Evolutionary conservation across 2,113 vertebrate genomes (phyloP).

Genomic region (Vulpes lagopus): DNA sequence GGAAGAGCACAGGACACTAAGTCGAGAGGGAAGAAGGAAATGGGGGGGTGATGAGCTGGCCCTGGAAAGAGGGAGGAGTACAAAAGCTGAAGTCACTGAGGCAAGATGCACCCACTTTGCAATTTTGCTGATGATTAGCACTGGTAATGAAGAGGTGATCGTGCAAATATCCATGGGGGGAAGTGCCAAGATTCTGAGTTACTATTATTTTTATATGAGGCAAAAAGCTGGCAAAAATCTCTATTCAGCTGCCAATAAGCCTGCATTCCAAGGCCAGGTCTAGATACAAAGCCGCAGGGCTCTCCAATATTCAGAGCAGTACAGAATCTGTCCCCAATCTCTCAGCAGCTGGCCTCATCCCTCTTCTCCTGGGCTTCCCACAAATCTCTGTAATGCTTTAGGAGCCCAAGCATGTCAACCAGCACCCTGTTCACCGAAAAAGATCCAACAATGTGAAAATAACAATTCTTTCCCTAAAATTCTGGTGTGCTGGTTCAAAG

Average conservation of each 20-base stretch:
- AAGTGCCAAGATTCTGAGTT: conserved; percentile 14
- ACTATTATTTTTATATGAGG: neutral
- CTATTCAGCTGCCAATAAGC: neutral
- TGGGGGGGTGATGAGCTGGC: accelerated
- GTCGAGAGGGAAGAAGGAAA: neutral
- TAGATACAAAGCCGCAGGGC: neutral
- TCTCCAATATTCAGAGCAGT: neutral
- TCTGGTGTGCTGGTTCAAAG: neutral
- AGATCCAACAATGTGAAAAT: neutral
- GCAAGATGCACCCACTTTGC: neutral
- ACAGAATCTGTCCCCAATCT: neutral
- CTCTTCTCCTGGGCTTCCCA: neutral
- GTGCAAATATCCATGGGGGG: neutral
- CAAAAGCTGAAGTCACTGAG: neutral
- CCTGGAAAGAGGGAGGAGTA: neutral
- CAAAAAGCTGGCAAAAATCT: neutral
- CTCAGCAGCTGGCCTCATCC: neutral
- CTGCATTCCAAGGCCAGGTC: neutral
- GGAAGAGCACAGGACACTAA: neutral
- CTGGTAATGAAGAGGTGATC: neutral
- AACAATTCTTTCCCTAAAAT: neutral
- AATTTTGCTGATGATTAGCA: neutral
- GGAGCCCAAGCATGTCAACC: neutral
- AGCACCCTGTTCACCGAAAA: neutral
- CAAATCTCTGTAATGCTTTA: neutral